These are phyloP conservation scores for Amiota minor DNA, from an alignment of 2,888 invertebrate genomes.

Conservation along the genomic window DNA sequence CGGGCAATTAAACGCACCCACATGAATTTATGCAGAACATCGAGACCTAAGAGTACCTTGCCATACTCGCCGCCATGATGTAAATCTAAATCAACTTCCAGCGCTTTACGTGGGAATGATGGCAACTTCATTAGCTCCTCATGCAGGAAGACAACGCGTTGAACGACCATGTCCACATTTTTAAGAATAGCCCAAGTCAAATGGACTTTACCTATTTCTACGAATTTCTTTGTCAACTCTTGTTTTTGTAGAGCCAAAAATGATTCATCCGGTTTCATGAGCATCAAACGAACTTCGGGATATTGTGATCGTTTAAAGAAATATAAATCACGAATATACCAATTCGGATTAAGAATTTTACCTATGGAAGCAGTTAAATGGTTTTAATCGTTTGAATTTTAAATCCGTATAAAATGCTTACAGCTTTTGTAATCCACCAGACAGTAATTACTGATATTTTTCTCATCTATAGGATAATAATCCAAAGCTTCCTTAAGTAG, in stretches of 20 bases:
- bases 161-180: slow-evolving; percentile 95
- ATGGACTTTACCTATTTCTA: slow-evolving; percentile 96
- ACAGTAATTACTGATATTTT: slow-evolving; percentile 90
- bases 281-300: slow-evolving; percentile 94
- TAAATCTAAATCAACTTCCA: slow-evolving; percentile 95
- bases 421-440: slow-evolving; percentile 99
- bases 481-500: slow-evolving; percentile 96
- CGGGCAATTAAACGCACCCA: slow-evolving; percentile 97
- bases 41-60: slow-evolving; percentile 90
- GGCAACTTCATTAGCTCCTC: slow-evolving; percentile 99
- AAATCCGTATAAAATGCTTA: slow-evolving; percentile 75
- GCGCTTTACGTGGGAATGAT: slow-evolving; percentile 96
- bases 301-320: slow-evolving; percentile 98
- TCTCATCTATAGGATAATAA: slow-evolving; percentile 96
- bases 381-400: too few relatives aligned
- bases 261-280: slow-evolving; percentile 94
- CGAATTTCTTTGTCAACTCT: slow-evolving; percentile 93
- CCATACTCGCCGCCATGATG: slow-evolving; percentile 93
- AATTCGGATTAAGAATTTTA: slow-evolving; percentile 95
- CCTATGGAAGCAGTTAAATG: slow-evolving; percentile 75
- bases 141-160: slow-evolving; percentile 97
- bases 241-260: slow-evolving; percentile 91
- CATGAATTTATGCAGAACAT: slow-evolving; percentile 98
- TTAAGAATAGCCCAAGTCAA: slow-evolving; percentile 93
- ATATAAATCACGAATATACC: slow-evolving; percentile 95